A percentile compares a stretch with the other conserved stretches of the same genome.
Evolutionary conservation across 2,797 vertebrate genomes (phyloP).

Genomic region (Todus mexicanus): DNA sequence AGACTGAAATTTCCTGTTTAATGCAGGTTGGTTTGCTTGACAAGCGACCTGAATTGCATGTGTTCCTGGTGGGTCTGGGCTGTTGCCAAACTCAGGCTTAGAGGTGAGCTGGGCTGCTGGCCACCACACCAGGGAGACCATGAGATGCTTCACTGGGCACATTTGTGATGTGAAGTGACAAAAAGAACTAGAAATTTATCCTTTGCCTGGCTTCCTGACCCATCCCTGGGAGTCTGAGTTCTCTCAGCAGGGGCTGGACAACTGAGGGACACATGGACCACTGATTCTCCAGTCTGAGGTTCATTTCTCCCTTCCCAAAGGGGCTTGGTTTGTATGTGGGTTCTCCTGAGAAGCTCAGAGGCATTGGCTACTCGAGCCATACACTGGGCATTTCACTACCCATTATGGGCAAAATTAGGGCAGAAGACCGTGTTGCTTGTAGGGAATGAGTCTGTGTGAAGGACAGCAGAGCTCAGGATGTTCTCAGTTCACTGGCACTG

Average conservation of each 20-base stretch:
- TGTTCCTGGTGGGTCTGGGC: background rate
- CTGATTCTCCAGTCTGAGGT: background rate
- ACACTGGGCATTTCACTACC: background rate
- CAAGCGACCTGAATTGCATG: background rate
- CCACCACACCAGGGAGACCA: background rate
- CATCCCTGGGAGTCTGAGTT: background rate
- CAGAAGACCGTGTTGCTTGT: background rate
- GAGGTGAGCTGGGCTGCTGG: background rate
- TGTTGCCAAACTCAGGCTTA: background rate
- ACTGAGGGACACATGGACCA: background rate
- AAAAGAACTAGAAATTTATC: background rate
- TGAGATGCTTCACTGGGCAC: background rate
- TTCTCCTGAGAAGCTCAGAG: background rate
- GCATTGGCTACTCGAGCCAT: background rate
- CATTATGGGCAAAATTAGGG: background rate
- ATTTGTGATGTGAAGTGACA: background rate
- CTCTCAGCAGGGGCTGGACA: background rate
- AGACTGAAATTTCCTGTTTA: background rate
- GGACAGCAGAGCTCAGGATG: background rate
- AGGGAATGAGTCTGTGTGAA: background rate
- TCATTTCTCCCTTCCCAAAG: background rate
- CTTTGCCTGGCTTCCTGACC: background rate
- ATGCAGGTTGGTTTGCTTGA: background rate
- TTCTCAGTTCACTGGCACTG: background rate
- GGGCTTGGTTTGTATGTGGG: background rate